Percentiles rank a stretch among this genome's conserved stretches.
Evolutionary conservation across 2,888 invertebrate species (phyloP).

Genomic region (Polia nebulosa): DNA sequence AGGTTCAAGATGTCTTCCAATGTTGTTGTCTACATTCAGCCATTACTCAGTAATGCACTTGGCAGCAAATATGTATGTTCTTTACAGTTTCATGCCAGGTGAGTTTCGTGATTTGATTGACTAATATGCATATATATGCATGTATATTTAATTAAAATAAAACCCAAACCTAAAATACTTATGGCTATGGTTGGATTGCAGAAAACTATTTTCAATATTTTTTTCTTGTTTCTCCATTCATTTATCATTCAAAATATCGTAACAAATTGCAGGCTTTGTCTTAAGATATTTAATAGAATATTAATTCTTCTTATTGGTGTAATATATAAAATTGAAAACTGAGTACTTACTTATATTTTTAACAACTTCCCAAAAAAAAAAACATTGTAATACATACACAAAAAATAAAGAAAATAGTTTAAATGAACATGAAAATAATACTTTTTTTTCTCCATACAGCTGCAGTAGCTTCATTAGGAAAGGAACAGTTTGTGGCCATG

Average conservation of each 20-base stretch:
- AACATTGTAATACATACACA: not conserved
- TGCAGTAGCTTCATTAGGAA: conserved; percentile 94
- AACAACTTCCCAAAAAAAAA: not conserved
- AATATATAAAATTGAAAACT: no score
- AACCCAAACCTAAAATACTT: no score
- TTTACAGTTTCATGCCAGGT: conserved; percentile 95
- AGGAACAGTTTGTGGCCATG: conserved; percentile 97
- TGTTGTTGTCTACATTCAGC: conserved; percentile 98
- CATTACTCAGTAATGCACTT: conserved; percentile 97
- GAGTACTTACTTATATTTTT: no score
- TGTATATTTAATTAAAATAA: not conserved
- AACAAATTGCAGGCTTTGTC: no score
- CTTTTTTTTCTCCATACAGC: conserved; percentile 80
- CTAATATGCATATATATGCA: not conserved
- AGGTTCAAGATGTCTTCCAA: conserved; percentile 95
- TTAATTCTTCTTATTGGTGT: no score
- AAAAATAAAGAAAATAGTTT: not conserved
- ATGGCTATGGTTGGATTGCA: not conserved
- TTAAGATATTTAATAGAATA: no score
- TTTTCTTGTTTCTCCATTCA: no score
- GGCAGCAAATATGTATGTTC: conserved; percentile 98
- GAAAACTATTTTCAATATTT: no score
- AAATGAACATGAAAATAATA: not conserved
- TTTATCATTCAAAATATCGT: no score
- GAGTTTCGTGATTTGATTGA: conserved; percentile 31